Evolutionary conservation across 2,113 vertebrate genomes (phyloP).

Genomic region (Carassius auratus): DNA sequence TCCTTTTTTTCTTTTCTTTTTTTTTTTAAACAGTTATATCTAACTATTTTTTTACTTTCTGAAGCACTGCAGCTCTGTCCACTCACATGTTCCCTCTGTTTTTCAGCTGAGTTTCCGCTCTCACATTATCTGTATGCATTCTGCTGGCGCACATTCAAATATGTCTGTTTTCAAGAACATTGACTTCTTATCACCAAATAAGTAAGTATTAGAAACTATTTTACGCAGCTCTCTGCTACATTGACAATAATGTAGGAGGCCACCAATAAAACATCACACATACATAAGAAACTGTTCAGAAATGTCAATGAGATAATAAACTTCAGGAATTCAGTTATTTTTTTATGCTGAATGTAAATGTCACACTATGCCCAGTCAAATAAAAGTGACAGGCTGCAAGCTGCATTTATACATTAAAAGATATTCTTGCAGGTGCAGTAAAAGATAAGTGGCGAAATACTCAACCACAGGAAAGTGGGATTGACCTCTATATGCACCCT

Average conservation of each 20-base stretch:
- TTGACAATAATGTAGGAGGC: background rate
- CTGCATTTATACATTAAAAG: background rate
- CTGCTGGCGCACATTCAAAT: background rate
- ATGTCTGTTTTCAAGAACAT: background rate
- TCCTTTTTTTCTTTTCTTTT: conserved; percentile 1
- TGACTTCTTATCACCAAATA: background rate
- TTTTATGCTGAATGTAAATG: conserved; percentile 7
- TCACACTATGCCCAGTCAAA: background rate
- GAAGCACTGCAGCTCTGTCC: background rate
- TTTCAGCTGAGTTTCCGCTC: background rate
- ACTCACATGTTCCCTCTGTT: background rate
- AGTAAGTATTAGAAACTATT: background rate
- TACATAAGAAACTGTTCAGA: background rate
- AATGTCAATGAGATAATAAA: conserved; percentile 31
- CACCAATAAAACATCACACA: background rate
- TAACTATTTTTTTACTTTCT: conserved; percentile 21
- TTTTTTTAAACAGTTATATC: conserved; percentile 13
- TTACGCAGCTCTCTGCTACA: background rate
- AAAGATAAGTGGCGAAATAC: background rate
- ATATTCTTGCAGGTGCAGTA: background rate
- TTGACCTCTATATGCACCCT: conserved; percentile 7
- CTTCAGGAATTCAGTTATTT: background rate
- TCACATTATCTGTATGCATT: background rate
- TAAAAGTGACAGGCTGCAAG: background rate
- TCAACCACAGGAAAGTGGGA: background rate